Evolutionary conservation across 2,797 vertebrate genomes (phyloP).

Genomic region (Leuciscus waleckii): DNA sequence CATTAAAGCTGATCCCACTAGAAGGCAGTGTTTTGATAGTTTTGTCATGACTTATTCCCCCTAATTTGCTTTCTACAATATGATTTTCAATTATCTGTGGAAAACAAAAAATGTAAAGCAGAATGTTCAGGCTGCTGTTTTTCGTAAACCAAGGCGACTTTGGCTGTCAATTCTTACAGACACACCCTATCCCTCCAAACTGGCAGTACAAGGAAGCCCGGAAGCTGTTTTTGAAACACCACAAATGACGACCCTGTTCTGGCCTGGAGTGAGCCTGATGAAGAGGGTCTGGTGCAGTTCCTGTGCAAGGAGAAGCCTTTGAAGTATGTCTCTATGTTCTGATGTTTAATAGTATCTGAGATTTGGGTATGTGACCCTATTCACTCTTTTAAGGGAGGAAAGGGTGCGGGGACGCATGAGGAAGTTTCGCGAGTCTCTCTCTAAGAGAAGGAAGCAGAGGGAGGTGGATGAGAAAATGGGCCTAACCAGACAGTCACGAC

Average conservation of each 20-base stretch:
- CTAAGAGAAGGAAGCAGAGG: conserved; percentile 65
- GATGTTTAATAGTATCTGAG: not conserved
- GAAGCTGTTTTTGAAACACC: conserved; percentile 75
- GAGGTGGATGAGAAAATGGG: conserved; percentile 63
- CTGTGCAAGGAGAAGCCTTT: conserved; percentile 70
- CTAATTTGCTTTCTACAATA: not conserved
- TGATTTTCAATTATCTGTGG: not conserved
- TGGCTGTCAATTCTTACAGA: conserved; percentile 60
- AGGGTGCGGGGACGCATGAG: conserved; percentile 73
- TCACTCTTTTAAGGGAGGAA: conserved; percentile 67
- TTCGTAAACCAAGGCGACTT: not conserved
- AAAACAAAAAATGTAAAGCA: not conserved
- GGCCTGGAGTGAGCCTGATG: conserved; percentile 78
- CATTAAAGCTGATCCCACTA: not conserved
- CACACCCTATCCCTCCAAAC: conserved; percentile 72
- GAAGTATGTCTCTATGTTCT: conserved; percentile 67
- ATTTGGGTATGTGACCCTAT: not conserved
- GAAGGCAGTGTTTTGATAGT: not conserved
- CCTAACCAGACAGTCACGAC: conserved; percentile 66
- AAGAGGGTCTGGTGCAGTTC: conserved; percentile 78
- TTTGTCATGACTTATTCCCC: not conserved
- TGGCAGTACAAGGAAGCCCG: conserved; percentile 80
- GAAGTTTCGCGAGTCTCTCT: conserved; percentile 70
- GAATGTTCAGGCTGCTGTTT: not conserved
- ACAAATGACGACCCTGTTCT: conserved; percentile 61